A percentile compares a stretch with the other conserved stretches of the same genome.
phyloP scores from a whole-genome alignment of 2,888 invertebrate species.

The Adineta ricciae region DNA sequence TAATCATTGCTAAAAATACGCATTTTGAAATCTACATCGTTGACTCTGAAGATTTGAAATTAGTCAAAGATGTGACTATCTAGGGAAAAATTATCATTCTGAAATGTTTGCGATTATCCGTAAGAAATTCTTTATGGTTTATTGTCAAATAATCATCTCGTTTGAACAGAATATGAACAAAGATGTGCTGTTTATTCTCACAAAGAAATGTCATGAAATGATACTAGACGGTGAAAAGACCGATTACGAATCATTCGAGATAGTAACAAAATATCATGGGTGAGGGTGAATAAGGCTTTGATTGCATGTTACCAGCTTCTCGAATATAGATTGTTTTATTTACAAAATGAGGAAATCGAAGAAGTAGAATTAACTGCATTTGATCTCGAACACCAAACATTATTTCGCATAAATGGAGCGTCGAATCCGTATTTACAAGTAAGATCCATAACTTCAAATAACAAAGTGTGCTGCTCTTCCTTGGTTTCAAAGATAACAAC shows the following conservation, averaged over 20 bases:
- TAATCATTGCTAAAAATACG: slow-evolving; percentile 86
- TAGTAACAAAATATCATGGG: slow-evolving; percentile 87
- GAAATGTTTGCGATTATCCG: slow-evolving; percentile 54
- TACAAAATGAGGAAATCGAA: slow-evolving; percentile 76
- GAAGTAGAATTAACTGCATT: slow-evolving; percentile 88
- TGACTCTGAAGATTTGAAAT: slow-evolving; percentile 84
- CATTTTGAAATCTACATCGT: slow-evolving; percentile 86
- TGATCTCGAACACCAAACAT: slow-evolving; percentile 79
- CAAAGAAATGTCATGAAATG: slow-evolving; percentile 88
- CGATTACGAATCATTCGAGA: slow-evolving; percentile 58
- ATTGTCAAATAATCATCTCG: not conserved
- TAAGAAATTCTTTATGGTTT: not conserved
- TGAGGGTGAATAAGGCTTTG: slow-evolving; percentile 66
- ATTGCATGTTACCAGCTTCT: too few species aligned
- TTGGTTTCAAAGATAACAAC: slow-evolving; percentile 57
- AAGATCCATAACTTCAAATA: slow-evolving; percentile 7
- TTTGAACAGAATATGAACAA: slow-evolving; percentile 70
- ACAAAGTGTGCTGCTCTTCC: not conserved
- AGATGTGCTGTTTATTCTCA: slow-evolving; percentile 82
- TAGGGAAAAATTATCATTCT: slow-evolving; percentile 84
- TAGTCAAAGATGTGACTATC: slow-evolving; percentile 84
- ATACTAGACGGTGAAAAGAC: slow-evolving; percentile 73
- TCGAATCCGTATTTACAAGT: slow-evolving; percentile 67
- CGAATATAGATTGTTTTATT: not conserved
- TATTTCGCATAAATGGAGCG: slow-evolving; percentile 80